Evolutionary conservation across 2,113 vertebrate genomes (phyloP).

Genomic region (Heterotis niloticus): DNA sequence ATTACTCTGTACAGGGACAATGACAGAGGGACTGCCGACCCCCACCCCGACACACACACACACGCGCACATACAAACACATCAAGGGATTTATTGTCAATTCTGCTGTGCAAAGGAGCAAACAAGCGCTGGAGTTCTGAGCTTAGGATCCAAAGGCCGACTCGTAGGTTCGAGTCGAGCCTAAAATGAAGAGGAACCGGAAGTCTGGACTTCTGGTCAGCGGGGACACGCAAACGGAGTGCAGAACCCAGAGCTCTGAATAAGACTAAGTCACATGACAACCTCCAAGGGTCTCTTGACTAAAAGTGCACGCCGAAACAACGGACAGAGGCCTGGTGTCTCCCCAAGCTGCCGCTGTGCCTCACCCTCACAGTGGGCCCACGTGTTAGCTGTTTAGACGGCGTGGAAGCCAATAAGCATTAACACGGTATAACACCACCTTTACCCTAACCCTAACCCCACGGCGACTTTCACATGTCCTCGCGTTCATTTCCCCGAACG

Average conservation of each 20-base stretch:
- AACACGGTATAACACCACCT: not conserved
- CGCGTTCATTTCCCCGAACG: constrained; percentile 11
- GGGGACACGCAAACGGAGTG: no score
- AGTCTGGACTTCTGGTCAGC: not conserved
- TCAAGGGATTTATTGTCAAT: not conserved
- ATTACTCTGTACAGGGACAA: constrained; percentile 64
- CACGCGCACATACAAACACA: not conserved
- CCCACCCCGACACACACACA: constrained; percentile 56
- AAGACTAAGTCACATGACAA: no score
- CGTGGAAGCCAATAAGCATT: not conserved
- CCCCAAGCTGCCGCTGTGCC: not conserved
- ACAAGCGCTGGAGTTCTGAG: not conserved
- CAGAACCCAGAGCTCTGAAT: no score
- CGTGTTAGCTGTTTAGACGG: not conserved
- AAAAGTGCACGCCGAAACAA: not conserved
- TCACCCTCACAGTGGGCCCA: not conserved
- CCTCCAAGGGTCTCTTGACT: no score
- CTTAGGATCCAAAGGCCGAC: not conserved
- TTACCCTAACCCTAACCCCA: constrained; percentile 3
- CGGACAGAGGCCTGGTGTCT: not conserved
- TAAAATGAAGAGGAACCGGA: not conserved
- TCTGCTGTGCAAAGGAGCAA: not conserved
- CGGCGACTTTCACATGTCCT: constrained; percentile 2
- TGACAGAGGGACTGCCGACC: constrained; percentile 58
- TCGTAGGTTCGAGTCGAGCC: not conserved